Evolutionary conservation across 2,797 vertebrate species (phyloP).

Genomic region (Catostomus latipinnis): DNA sequence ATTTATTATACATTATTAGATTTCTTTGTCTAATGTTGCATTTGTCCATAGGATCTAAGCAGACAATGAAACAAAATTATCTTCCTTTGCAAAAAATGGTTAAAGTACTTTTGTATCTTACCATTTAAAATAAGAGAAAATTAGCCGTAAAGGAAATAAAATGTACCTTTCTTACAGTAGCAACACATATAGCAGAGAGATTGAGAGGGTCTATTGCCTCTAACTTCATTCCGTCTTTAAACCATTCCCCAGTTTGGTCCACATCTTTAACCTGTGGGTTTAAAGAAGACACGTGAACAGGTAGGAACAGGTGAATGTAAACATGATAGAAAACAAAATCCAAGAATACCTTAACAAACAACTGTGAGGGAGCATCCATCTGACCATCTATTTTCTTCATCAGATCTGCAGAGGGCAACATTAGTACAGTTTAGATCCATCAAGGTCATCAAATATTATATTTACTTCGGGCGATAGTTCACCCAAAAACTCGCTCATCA

Average conservation of each 20-base stretch:
- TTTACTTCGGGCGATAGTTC: neutral
- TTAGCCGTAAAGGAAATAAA: too few species aligned
- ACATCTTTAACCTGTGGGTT: slow-evolving; percentile 89
- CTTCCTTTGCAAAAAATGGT: too few species aligned
- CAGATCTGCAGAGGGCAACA: slow-evolving; percentile 80
- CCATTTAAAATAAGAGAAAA: too few species aligned
- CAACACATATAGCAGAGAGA: slow-evolving; percentile 98
- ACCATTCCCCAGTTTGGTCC: slow-evolving; percentile 94
- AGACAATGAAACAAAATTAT: too few species aligned
- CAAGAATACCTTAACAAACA: slow-evolving; percentile 90
- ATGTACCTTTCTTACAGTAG: slow-evolving; percentile 95
- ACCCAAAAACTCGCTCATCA: too few species aligned
- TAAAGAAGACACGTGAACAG: slow-evolving; percentile 3
- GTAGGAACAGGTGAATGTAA: neutral
- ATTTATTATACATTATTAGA: too few species aligned
- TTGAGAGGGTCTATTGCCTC: slow-evolving; percentile 99
- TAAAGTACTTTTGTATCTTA: too few species aligned
- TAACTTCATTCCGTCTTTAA: slow-evolving; percentile 97
- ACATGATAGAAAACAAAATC: neutral
- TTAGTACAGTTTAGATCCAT: slow-evolving; percentile 35
- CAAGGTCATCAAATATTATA: neutral
- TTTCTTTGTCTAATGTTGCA: too few species aligned
- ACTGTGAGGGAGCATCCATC: slow-evolving; percentile 87
- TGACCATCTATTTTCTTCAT: slow-evolving; percentile 94
- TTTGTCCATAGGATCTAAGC: too few species aligned